A percentile compares a stretch with the other conserved stretches of the same genome.
These are phyloP conservation scores for Globodera ellingtonae DNA, from an alignment of 1,140 invertebrate species.

Conservation along the genomic window DNA sequence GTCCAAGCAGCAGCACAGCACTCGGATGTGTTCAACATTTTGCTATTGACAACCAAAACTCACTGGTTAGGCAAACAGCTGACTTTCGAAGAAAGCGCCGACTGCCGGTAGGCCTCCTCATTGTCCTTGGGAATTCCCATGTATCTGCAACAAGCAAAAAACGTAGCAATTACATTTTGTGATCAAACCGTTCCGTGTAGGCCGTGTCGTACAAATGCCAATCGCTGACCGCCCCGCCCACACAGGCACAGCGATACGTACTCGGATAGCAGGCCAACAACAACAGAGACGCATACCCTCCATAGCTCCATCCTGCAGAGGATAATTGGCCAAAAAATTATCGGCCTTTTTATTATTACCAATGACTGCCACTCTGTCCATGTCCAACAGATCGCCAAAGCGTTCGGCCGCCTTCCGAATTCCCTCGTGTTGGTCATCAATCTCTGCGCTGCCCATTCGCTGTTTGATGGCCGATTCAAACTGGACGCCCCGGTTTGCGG, in stretches of 20 bases:
- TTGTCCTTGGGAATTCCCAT: constrained; percentile 86
- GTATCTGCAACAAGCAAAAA: constrained; percentile 72
- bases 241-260: constrained; percentile 73
- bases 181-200: constrained; percentile 75
- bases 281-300: constrained; percentile 65
- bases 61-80: constrained; percentile 87
- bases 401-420: constrained; percentile 81
- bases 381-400: constrained; percentile 79
- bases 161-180: background rate
- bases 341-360: constrained; percentile 64
- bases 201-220: constrained; percentile 93
- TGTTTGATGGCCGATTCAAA: constrained; percentile 86
- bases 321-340: background rate
- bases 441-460: constrained; percentile 86
- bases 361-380: constrained; percentile 87
- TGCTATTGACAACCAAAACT: constrained; percentile 64
- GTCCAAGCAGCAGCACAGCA: background rate
- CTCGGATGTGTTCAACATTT: constrained; percentile 17
- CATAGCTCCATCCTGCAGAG: constrained; percentile 86
- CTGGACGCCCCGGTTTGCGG: constrained; percentile 82
- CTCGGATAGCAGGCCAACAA: constrained; percentile 55
- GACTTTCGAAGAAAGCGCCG: constrained; percentile 78
- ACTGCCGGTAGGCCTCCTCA: constrained; percentile 76
- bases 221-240: constrained; percentile 92
- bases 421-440: constrained; percentile 93